These are phyloP conservation scores for Chrysolina haemoptera DNA, from an alignment of 2,888 invertebrate genomes.

Conservation along the genomic window DNA sequence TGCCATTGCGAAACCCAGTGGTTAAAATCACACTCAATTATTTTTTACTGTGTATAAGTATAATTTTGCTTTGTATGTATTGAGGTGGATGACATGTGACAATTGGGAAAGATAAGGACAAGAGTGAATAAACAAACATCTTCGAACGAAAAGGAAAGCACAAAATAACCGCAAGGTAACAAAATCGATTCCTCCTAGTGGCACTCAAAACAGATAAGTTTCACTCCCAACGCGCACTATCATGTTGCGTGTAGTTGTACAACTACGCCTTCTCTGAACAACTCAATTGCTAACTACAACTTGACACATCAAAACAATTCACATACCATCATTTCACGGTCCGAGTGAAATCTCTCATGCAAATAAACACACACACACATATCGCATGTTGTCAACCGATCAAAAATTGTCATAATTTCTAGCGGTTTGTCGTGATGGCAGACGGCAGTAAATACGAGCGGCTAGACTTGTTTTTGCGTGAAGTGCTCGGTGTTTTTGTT, in stretches of 20 bases:
- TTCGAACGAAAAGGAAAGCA: no score
- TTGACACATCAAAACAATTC: background rate
- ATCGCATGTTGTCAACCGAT: constrained; percentile 20
- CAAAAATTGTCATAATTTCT: constrained; percentile 4
- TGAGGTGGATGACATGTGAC: no score
- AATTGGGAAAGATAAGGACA: no score
- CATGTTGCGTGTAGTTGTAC: background rate
- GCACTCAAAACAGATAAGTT: no score
- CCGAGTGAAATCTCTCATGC: background rate
- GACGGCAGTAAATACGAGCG: constrained; percentile 1
- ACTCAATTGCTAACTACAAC: background rate
- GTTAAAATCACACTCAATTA: no score
- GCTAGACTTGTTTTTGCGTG: constrained; percentile 20
- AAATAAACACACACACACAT: constrained; percentile 5
- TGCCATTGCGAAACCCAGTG: no score
- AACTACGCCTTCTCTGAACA: background rate
- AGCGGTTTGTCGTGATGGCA: constrained; percentile 1
- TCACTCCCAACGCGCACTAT: no score
- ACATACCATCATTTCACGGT: constrained; percentile 4
- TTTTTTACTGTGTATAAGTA: no score
- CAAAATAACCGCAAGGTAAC: no score
- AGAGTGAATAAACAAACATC: no score
- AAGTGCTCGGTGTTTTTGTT: constrained; percentile 3
- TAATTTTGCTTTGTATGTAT: no score
- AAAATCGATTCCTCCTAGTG: no score